Evolutionary conservation across 1,140 invertebrate genomes (phyloP).

Genomic region (Camponotus floridanus): DNA sequence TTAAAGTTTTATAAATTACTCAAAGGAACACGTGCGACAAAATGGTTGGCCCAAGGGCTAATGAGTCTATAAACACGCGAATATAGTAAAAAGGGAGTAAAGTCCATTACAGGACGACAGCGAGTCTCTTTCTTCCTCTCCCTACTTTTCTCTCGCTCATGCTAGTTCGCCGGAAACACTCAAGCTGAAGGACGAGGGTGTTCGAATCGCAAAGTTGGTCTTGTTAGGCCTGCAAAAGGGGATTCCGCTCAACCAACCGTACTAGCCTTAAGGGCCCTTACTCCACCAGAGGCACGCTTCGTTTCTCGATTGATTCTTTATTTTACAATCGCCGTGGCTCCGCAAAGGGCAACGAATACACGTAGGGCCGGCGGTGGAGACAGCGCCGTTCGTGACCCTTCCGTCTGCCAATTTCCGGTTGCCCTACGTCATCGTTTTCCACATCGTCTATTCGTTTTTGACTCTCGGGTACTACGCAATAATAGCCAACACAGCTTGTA

Average conservation of each 20-base stretch:
- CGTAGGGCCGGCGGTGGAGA: background rate
- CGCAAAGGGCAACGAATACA: constrained; percentile 70
- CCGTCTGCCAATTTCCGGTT: constrained; percentile 26
- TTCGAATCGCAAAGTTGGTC: constrained; percentile 81
- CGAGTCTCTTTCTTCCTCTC: background rate
- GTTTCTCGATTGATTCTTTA: constrained; percentile 86
- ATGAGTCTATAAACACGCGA: constrained; percentile 51
- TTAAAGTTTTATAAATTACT: constrained; percentile 15
- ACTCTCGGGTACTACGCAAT: background rate
- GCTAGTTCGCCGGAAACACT: constrained; percentile 67
- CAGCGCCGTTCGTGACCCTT: constrained; percentile 6
- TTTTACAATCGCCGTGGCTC: constrained; percentile 83
- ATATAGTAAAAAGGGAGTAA: constrained; percentile 43
- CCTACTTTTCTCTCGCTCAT: constrained; percentile 24
- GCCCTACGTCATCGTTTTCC: constrained; percentile 41
- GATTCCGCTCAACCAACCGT: constrained; percentile 83
- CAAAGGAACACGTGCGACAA: background rate
- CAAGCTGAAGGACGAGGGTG: constrained; percentile 69
- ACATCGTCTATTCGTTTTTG: constrained; percentile 30
- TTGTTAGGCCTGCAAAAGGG: constrained; percentile 83
- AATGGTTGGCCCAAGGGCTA: constrained; percentile 4
- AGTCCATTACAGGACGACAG: constrained; percentile 16
- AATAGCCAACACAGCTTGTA: background rate
- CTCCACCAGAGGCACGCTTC: constrained; percentile 81
- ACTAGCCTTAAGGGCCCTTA: constrained; percentile 77